phyloP scores from a whole-genome alignment of 1,140 invertebrate species.

The Daktulosphaira vitifoliae region DNA sequence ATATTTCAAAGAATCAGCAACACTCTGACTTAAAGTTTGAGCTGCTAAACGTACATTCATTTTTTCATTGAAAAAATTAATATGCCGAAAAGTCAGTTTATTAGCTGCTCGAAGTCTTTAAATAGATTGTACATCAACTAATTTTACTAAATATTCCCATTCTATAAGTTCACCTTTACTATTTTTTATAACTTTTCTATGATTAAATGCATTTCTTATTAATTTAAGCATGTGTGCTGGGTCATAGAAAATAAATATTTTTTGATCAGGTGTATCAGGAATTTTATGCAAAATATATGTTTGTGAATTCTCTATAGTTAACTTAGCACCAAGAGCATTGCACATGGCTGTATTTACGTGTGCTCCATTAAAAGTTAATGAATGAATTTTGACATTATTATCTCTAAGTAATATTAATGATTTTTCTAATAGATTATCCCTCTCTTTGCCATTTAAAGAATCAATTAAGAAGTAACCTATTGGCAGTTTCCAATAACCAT shows the following conservation, averaged over 20 bases:
- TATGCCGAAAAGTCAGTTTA: background rate
- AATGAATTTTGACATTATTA: constrained; percentile 38
- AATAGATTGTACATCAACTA: background rate
- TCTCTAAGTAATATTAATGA: constrained; percentile 37
- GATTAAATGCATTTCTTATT: background rate
- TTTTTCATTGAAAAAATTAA: background rate
- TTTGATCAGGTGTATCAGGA: too few relatives aligned
- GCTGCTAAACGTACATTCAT: constrained; percentile 3
- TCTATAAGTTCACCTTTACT: background rate
- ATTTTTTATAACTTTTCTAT: background rate
- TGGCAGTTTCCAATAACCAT: constrained; percentile 20
- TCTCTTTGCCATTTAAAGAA: background rate
- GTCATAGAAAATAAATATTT: too few relatives aligned
- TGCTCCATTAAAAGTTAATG: constrained; percentile 41
- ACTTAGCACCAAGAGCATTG: constrained; percentile 34
- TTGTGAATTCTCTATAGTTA: background rate
- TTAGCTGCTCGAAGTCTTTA: background rate
- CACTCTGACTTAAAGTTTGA: background rate
- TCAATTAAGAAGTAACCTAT: constrained; percentile 25
- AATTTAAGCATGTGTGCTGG: background rate
- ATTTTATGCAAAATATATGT: too few relatives aligned
- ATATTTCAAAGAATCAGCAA: background rate
- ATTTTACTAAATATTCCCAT: background rate
- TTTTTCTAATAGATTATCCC: constrained; percentile 36
- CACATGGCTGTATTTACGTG: constrained; percentile 37